Evolutionary conservation across 2,888 invertebrate genomes (phyloP).

Genomic region (Leptopilina drosophilae): DNA sequence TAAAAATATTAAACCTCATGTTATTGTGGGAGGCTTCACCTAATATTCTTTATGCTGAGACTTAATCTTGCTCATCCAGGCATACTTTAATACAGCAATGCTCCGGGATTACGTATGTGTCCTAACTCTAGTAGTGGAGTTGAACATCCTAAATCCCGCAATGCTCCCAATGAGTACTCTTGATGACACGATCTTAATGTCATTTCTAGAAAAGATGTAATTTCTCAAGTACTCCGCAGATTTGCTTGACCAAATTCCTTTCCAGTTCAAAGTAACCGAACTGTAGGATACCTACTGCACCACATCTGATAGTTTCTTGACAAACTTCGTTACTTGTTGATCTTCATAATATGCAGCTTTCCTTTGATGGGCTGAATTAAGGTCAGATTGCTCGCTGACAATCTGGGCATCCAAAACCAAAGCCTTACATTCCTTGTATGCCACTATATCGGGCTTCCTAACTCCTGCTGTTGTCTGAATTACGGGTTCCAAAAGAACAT

Average conservation of each 20-base stretch:
- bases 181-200: neutral
- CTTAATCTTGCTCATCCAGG: too few relatives aligned
- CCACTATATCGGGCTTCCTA: neutral
- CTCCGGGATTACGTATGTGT: too few relatives aligned
- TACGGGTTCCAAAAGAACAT: neutral
- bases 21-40: too few relatives aligned
- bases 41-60: too few relatives aligned
- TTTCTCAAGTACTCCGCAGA: neutral
- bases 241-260: neutral
- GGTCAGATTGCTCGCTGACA: conserved; percentile 5
- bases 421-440: neutral
- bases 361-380: neutral
- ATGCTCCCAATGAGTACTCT: neutral
- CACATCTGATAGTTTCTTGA: neutral
- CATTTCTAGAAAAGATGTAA: neutral
- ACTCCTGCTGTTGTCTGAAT: neutral
- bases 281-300: neutral
- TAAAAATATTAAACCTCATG: too few relatives aligned
- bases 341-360: neutral
- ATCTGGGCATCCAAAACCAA: neutral
- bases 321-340: neutral
- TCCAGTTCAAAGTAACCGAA: neutral
- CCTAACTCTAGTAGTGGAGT: neutral
- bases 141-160: neutral
- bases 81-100: too few relatives aligned